Evolutionary conservation across 1,140 invertebrate species (phyloP), one percentile per base, ranked within the genome.

Genomic region (Hypothenemus hampei): DNA sequence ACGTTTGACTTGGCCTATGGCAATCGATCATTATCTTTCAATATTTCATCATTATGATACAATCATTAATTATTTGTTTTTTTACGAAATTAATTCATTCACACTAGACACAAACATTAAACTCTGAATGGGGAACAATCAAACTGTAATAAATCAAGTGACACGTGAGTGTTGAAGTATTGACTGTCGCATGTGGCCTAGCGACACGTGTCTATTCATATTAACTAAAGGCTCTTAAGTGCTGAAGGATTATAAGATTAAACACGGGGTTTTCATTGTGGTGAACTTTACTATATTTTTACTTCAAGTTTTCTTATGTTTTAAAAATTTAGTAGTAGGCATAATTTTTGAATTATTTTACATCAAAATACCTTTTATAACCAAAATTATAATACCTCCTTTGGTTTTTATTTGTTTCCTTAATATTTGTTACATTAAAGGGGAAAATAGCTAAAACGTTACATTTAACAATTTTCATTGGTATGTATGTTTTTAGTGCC

Each of bases 101-200:
- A n/a, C n/a, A n/a, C n/a, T n/a, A n/a, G n/a, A n/a, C n/a, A n/a
- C n/a, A n/a, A n/a, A n/a, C n/a, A n/a, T n/a, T n/a, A n/a, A n/a
- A n/a, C n/a, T n/a, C n/a, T n/a, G n/a, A n/a, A n/a, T n/a, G n/a
- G n/a, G n/a, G n/a, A n/a, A n/a, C n/a, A n/a, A n/a, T n/a, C n/a
- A n/a, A n/a, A n/a, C n/a, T n/a, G n/a, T n/a, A n/a, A 37, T 37
- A 37, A 13, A 37, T 37, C 35, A 37, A 15, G 11, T 37, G 35
- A 37, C 35, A 37, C 35, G 35, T 37, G 35, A 37, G 13, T 2
- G 35, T 37, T 16, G 2, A 37, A 37, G 35, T 37, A 16, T 37
- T 16, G 16, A 16, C 16, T 11, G 35, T 16, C 35, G 10, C 11
- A 37, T 31, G 26, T 31, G 26, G 13, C 26, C 13, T 31, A 31